Conservation (phyloP, 2,797 vertebrate genomes). For the Apodemus agrarius region DNA sequence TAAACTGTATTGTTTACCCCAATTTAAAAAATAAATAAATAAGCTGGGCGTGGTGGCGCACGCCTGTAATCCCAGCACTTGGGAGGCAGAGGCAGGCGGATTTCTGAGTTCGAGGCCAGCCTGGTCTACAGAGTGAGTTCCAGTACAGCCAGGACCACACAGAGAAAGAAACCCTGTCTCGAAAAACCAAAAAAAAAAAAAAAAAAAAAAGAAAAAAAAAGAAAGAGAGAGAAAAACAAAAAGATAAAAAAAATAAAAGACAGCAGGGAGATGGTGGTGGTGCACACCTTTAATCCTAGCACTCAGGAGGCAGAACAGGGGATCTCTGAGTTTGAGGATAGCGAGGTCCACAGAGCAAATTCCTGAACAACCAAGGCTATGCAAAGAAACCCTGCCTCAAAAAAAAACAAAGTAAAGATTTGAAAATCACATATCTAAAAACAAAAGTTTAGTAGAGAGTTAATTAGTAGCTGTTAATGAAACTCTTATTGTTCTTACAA, state of each 20-base stretch:
- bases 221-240: too few relatives aligned
- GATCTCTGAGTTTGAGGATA: neutral
- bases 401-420: neutral
- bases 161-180: too few relatives aligned
- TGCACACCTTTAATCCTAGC: neutral
- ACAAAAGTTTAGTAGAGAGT: neutral
- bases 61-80: too few relatives aligned
- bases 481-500: neutral
- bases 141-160: too few relatives aligned
- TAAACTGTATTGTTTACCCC: neutral
- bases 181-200: too few relatives aligned
- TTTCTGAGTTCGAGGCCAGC: too few relatives aligned
- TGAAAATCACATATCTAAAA: neutral
- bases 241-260: too few relatives aligned
- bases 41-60: neutral
- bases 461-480: neutral
- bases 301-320: neutral
- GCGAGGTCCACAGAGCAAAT: neutral
- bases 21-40: constrained; percentile 4
- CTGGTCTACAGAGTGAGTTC: too few relatives aligned
- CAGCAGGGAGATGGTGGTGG: neutral
- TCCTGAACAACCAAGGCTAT: neutral
- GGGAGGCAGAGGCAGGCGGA: too few relatives aligned
- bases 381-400: neutral
- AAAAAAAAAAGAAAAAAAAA: too few relatives aligned